A percentile compares a stretch with the other conserved stretches of the same genome.
Evolutionary conservation across 1,140 invertebrate species (phyloP).

Genomic region (Dreissena polymorpha): DNA sequence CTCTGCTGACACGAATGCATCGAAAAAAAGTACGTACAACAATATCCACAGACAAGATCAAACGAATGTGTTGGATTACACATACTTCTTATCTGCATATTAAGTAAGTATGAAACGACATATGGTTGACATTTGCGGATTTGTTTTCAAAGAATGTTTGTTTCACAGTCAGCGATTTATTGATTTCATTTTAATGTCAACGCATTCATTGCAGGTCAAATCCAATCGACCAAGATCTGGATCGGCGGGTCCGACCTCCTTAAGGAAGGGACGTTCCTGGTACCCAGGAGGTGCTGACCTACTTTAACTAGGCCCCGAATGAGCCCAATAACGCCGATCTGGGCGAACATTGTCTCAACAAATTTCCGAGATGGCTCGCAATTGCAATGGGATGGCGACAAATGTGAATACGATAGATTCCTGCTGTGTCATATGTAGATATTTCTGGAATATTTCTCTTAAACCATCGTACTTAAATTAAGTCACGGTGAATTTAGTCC

Average conservation of each 20-base stretch:
- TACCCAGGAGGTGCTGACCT: conserved; percentile 23
- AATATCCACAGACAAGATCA: no score
- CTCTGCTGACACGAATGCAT: no score
- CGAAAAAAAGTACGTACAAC: no score
- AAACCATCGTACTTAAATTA: no score
- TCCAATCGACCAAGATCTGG: conserved; percentile 31
- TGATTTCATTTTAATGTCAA: neutral
- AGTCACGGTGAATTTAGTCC: no score
- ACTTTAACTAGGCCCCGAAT: conserved; percentile 33
- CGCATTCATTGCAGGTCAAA: conserved; percentile 12
- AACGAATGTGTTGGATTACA: no score
- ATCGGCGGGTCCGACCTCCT: conserved; percentile 41
- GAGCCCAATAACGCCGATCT: conserved; percentile 32
- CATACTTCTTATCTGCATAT: no score
- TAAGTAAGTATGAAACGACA: neutral
- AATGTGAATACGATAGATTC: conserved; percentile 25
- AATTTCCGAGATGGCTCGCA: conserved; percentile 12
- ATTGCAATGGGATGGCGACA: conserved; percentile 32
- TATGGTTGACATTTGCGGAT: neutral
- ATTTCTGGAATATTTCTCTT: neutral
- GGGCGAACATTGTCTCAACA: conserved; percentile 40
- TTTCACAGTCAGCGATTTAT: no score
- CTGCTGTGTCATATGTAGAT: conserved; percentile 33
- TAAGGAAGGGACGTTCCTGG: conserved; percentile 31
- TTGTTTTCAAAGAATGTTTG: no score